Percentiles rank a stretch among this genome's conserved stretches.
Conservation (phyloP, 2,888 invertebrate species). For the Crioceris asparagi region DNA sequence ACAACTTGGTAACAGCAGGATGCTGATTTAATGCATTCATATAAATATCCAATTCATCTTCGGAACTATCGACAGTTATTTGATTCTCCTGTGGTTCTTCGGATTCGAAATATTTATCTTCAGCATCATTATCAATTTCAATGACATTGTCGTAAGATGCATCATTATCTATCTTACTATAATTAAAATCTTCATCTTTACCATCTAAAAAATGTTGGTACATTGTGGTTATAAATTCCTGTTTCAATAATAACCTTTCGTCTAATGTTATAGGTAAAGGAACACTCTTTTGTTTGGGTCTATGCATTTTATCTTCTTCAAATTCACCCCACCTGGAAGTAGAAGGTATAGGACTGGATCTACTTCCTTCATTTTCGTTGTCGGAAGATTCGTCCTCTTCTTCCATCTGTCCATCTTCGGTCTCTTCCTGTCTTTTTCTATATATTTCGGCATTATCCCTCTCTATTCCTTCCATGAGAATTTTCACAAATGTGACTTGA, state of each 20-base stretch:
- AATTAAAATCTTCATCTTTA: conserved; percentile 73
- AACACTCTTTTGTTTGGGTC: conserved; percentile 13
- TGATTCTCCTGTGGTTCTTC: conserved; percentile 52
- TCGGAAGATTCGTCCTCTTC: conserved; percentile 31
- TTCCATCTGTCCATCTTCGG: conserved; percentile 44
- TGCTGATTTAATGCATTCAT: conserved; percentile 50
- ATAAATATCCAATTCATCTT: conserved; percentile 63
- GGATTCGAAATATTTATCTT: conserved; percentile 85
- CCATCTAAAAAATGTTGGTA: conserved; percentile 76
- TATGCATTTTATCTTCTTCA: conserved; percentile 22
- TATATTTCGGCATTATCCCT: conserved; percentile 52
- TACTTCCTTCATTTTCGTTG: conserved; percentile 15
- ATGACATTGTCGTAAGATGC: conserved; percentile 68
- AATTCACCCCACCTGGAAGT: conserved; percentile 30
- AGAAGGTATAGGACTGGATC: conserved; percentile 19
- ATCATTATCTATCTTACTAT: conserved; percentile 69
- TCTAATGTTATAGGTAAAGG: conserved; percentile 28
- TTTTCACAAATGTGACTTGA: conserved; percentile 56
- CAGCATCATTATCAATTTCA: conserved; percentile 66
- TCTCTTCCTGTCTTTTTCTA: conserved; percentile 49
- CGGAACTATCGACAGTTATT: conserved; percentile 29
- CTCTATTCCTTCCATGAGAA: conserved; percentile 73
- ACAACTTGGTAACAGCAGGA: conserved; percentile 30
- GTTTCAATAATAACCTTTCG: conserved; percentile 55
- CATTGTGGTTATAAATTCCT: conserved; percentile 80